A percentile compares a stretch with the other conserved stretches of the same genome.
These are phyloP conservation scores for Melitaea cinxia DNA, from an alignment of 1,140 invertebrate genomes.

Conservation along the genomic window DNA sequence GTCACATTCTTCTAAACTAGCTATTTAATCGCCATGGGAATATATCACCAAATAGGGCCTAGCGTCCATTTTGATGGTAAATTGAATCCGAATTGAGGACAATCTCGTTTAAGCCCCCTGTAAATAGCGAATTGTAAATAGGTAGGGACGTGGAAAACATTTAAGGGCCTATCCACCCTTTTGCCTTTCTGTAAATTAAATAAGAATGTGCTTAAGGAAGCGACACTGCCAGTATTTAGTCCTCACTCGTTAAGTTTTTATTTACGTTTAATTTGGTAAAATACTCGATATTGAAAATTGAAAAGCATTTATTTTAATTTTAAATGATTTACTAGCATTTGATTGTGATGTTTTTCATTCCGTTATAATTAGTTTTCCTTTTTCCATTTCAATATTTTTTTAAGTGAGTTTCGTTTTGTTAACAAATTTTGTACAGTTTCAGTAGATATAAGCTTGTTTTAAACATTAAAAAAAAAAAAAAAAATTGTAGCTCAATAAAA, in stretches of 20 bases:
- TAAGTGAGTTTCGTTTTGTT: no score
- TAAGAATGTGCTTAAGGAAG: constrained; percentile 53
- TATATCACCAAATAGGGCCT: constrained; percentile 62
- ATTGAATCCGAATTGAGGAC: constrained; percentile 73
- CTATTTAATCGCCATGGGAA: constrained; percentile 34
- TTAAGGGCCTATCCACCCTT: constrained; percentile 69
- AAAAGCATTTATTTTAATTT: no score
- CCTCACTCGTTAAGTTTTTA: constrained; percentile 4
- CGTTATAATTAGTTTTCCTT: no score
- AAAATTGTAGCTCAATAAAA: not conserved
- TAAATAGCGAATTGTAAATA: constrained; percentile 75
- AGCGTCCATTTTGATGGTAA: constrained; percentile 73
- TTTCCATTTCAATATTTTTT: no score
- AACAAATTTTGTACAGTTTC: not conserved
- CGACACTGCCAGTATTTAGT: constrained; percentile 21
- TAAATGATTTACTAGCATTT: no score
- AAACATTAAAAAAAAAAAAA: not conserved
- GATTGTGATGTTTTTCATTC: no score
- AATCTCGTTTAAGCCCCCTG: constrained; percentile 65
- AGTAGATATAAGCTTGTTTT: not conserved
- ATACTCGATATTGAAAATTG: no score
- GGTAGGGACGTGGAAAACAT: constrained; percentile 72
- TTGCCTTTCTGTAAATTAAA: constrained; percentile 74
- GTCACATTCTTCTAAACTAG: constrained; percentile 7
- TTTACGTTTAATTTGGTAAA: constrained; percentile 2